These are phyloP conservation scores for Vulpes lagopus DNA, from an alignment of 2,113 vertebrate genomes.

Conservation along the genomic window DNA sequence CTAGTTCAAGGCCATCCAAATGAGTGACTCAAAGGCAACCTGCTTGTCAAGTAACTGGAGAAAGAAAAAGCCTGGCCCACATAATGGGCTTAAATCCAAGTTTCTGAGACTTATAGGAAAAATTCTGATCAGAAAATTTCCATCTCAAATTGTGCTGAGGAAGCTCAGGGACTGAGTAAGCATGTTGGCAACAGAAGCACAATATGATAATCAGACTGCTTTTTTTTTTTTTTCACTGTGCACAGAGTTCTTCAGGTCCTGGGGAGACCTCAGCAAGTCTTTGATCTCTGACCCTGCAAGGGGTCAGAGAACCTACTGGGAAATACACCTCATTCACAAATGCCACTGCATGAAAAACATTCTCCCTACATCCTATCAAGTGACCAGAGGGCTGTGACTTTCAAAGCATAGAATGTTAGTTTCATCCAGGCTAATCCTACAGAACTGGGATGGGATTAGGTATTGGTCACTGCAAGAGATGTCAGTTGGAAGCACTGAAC, in stretches of 20 bases:
- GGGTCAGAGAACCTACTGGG: not conserved
- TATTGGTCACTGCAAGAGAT: not conserved
- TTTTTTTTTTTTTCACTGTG: not conserved
- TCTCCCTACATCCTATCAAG: not conserved
- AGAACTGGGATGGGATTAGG: not conserved
- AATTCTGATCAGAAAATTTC: conserved; percentile 59
- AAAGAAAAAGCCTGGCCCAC: not conserved
- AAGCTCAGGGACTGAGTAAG: conserved; percentile 56
- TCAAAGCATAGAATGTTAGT: not conserved
- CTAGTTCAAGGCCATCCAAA: conserved; percentile 39
- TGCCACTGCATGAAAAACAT: not conserved
- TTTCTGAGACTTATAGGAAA: conserved; percentile 58
- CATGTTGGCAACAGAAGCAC: conserved; percentile 58
- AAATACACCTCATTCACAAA: conserved; percentile 40
- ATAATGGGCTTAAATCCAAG: not conserved
- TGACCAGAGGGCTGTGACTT: not conserved
- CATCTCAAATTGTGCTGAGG: conserved; percentile 68
- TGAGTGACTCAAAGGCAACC: conserved; percentile 26
- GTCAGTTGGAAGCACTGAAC: not conserved
- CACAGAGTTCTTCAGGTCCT: not conserved
- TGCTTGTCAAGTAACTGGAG: conserved; percentile 52
- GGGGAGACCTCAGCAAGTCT: not conserved
- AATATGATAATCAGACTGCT: not conserved
- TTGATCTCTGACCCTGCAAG: not conserved
- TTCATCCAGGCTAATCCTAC: not conserved